Evolutionary conservation across 2,797 vertebrate species (phyloP).

Genomic region (Helostoma temminkii): DNA sequence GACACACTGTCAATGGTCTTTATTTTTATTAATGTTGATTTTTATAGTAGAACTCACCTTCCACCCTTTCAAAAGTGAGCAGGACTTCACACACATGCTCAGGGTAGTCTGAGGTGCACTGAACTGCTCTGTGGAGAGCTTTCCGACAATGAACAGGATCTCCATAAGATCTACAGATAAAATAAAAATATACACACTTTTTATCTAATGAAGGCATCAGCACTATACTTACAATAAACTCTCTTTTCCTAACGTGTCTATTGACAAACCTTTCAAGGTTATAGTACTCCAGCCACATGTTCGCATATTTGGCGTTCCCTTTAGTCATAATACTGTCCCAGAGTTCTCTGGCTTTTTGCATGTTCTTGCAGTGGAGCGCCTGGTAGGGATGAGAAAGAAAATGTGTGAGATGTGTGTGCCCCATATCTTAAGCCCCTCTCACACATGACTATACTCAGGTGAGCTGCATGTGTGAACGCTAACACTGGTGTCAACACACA

Average conservation of each 20-base stretch:
- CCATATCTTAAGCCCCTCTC: no score
- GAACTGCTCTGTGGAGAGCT: conserved; percentile 94
- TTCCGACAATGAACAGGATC: conserved; percentile 94
- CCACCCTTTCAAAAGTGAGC: conserved; percentile 93
- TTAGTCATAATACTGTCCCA: conserved; percentile 99
- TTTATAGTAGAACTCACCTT: conserved; percentile 84
- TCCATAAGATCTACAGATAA: conserved; percentile 88
- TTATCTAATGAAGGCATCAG: background rate
- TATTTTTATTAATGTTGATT: background rate
- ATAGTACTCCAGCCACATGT: conserved; percentile 99
- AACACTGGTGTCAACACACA: no score
- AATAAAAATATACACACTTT: background rate
- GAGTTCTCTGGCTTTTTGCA: conserved; percentile 97
- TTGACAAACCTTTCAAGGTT: conserved; percentile 91
- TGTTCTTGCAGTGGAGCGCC: conserved; percentile 96
- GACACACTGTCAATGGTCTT: background rate
- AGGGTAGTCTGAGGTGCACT: conserved; percentile 96
- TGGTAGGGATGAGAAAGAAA: conserved; percentile 52
- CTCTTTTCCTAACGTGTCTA: background rate
- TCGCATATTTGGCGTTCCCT: conserved; percentile 96
- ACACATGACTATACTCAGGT: no score
- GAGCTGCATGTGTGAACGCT: no score
- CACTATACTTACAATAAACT: background rate
- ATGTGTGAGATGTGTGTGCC: no score
- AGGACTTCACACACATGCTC: conserved; percentile 97